phyloP scores from a whole-genome alignment of 2,888 invertebrate species.

The Spilosoma lubricipeda region DNA sequence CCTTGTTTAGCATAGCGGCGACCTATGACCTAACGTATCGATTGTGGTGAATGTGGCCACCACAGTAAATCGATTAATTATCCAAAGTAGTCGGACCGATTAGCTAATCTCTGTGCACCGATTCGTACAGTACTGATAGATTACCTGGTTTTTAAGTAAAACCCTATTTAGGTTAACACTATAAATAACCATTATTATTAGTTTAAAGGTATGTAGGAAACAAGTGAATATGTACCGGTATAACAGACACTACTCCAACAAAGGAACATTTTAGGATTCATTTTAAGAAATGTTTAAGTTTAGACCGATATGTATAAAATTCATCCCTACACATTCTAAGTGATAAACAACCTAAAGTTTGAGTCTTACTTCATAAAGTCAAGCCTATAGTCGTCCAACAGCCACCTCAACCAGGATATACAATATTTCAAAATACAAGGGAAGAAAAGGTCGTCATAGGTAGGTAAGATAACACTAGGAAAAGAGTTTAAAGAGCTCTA shows the following conservation, averaged over 20 bases:
- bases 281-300: too few relatives aligned
- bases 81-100: conserved; percentile 67
- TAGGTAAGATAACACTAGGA: too few relatives aligned
- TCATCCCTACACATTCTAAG: too few relatives aligned
- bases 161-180: neutral
- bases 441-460: too few relatives aligned
- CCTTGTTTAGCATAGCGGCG: conserved; percentile 75
- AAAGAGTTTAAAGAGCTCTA: too few relatives aligned
- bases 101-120: conserved; percentile 60
- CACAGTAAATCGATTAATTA: conserved; percentile 76
- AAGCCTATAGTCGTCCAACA: too few relatives aligned
- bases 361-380: too few relatives aligned
- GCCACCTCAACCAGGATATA: too few relatives aligned
- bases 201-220: neutral
- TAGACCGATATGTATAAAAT: too few relatives aligned
- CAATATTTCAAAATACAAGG: too few relatives aligned
- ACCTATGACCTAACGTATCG: conserved; percentile 84
- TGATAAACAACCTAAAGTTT: too few relatives aligned
- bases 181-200: neutral
- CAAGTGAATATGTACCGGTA: neutral
- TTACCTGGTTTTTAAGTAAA: conserved; percentile 13
- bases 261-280: neutral
- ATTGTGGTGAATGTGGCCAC: conserved; percentile 79
- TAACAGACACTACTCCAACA: neutral
- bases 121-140: conserved; percentile 39